Evolutionary conservation across 2,888 invertebrate species (phyloP).

Genomic region (Drosophila testacea): DNA sequence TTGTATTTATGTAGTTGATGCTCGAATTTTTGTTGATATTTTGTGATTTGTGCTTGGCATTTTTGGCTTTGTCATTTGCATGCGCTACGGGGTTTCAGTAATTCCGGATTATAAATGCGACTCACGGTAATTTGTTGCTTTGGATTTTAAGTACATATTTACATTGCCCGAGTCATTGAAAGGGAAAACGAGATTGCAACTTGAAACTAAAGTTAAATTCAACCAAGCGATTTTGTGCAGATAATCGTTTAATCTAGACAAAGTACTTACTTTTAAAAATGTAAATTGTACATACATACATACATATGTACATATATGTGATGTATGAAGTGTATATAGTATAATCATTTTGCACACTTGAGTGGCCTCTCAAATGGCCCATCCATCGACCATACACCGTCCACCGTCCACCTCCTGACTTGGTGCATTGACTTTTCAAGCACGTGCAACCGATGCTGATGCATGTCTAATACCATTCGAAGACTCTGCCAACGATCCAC

Average conservation of each 20-base stretch:
- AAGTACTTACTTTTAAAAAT: not conserved
- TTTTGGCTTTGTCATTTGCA: conserved; percentile 47
- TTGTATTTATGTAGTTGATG: conserved; percentile 32
- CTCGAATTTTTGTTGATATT: conserved; percentile 21
- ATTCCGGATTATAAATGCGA: conserved; percentile 54
- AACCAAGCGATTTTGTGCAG: conserved; percentile 6
- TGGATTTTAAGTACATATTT: conserved; percentile 11
- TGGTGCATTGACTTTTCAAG: conserved; percentile 60
- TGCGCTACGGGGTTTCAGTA: conserved; percentile 32
- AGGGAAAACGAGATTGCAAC: conserved; percentile 47
- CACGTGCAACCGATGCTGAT: conserved; percentile 60
- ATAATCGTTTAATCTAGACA: conserved; percentile 27
- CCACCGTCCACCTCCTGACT: not conserved
- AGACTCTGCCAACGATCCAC: conserved; percentile 20
- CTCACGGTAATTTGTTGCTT: conserved; percentile 39
- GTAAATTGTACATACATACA: not conserved
- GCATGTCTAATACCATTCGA: conserved; percentile 53
- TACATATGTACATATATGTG: not conserved
- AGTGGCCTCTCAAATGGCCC: conserved; percentile 28
- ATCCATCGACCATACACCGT: not conserved
- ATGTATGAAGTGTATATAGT: not conserved
- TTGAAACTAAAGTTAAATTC: conserved; percentile 9
- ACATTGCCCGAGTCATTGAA: conserved; percentile 36
- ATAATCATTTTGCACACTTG: conserved; percentile 57
- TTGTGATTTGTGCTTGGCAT: not conserved